Evolutionary conservation across 2,888 invertebrate species (phyloP), one percentile per base, ranked within the genome.

Genomic region (Sarcophaga variegata): DNA sequence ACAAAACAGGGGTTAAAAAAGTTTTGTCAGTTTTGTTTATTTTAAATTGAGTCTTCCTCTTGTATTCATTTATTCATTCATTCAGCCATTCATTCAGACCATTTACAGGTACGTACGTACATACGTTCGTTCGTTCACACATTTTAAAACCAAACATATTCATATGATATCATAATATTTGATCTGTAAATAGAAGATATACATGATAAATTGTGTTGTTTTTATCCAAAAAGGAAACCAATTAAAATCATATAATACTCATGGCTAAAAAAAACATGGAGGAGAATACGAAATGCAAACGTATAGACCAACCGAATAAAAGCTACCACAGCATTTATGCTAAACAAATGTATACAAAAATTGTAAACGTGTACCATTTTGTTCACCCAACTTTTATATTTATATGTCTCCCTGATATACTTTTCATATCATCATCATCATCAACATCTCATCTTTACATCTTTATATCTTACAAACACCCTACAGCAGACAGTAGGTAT

Each of bases 151-250:
- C 67, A 82, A 63, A 47, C 67, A 66, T 62, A 82, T 76, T 70
- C 76, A 79, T 70, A 70, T 69, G 77, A 77, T 86, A 86, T 86
- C 86, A 86, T 64, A 86, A 83, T 86, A 86, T 86, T 86, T 86
- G 83, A 86, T 86, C 86, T 86, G 83, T 81, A 86, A 86, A 86
- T 86, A 81, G 49, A 83, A 86, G 86, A 83, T 86, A 81, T 72
- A 47, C 49, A 80, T 76, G 72, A 37, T 72, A 81, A 83, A 86
- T 83, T 81, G 81, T 86, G 78, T 75, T 8, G 8, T 37, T 37
- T 74, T 75, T 69, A 75, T 22, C 75, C 78, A 77, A 86, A 37
- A 81, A 83, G 81, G 66, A 83, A 86, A 83, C 86, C 86, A 86
- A 86, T 86, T 86, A 86, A 83, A 86, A 86, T 81, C 86, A 81